These are phyloP conservation scores for Leucoraja erinaceus DNA, from an alignment of 2,113 vertebrate genomes.

Conservation along the genomic window DNA sequence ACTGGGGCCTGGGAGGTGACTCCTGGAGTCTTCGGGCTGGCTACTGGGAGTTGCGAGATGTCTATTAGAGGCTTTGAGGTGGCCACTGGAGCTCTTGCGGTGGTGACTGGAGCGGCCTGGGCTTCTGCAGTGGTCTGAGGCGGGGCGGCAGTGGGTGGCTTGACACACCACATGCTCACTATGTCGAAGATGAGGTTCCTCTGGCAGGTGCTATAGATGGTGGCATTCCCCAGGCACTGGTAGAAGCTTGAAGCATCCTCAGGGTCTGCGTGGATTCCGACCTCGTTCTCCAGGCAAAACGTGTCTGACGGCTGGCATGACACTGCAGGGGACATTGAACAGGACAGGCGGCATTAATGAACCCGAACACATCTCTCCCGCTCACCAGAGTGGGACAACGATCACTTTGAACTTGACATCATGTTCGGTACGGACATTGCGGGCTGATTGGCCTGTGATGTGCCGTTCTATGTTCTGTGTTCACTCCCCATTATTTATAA, in stretches of 20 bases:
- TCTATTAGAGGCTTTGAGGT: not conserved
- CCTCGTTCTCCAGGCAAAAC: not conserved
- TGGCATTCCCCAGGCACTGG: conserved; percentile 2
- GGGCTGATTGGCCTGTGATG: no score
- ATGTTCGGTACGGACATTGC: no score
- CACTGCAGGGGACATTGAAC: not conserved
- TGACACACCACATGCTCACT: not conserved
- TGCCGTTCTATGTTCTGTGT: no score
- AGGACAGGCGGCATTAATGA: not conserved
- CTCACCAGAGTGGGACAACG: no score
- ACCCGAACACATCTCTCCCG: no score
- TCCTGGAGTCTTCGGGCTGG: not conserved
- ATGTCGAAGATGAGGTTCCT: not conserved
- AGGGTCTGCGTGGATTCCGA: not conserved
- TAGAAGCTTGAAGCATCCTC: not conserved
- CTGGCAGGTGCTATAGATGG: conserved; percentile 23
- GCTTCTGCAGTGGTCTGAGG: no score
- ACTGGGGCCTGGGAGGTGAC: not conserved
- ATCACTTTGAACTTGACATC: no score
- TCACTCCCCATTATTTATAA: no score
- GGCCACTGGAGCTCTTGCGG: not conserved
- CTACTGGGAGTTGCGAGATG: not conserved
- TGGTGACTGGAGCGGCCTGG: not conserved
- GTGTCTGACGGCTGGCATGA: not conserved
- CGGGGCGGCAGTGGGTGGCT: not conserved